These are phyloP conservation scores for Aegithalos caudatus DNA, from an alignment of 2,113 vertebrate species.

Conservation along the genomic window DNA sequence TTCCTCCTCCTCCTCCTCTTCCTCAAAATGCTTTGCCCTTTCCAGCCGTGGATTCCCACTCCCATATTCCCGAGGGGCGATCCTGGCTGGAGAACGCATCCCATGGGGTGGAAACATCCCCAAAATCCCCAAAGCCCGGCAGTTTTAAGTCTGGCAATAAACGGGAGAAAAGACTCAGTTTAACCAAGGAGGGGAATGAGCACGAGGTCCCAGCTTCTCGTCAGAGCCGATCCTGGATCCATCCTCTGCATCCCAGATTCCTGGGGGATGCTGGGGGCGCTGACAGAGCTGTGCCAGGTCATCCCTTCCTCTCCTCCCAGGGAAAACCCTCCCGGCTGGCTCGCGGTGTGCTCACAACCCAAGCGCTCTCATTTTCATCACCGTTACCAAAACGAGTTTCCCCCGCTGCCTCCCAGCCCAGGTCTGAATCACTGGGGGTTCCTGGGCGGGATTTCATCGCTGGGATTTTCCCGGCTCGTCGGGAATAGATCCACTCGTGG, in stretches of 20 bases:
- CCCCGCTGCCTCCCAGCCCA: no score
- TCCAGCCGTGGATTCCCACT: neutral
- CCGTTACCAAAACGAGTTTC: neutral
- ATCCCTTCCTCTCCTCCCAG: neutral
- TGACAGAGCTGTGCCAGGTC: rapidly evolving
- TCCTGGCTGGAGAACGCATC: rapidly evolving
- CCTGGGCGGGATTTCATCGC: neutral
- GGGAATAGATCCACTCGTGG: neutral
- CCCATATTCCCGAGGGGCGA: rapidly evolving
- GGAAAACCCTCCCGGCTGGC: neutral
- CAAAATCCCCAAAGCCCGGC: rapidly evolving
- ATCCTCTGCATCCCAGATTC: neutral
- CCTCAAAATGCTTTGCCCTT: rapidly evolving
- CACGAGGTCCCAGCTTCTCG: neutral
- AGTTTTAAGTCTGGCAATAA: rapidly evolving
- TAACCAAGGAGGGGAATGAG: neutral
- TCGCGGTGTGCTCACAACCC: rapidly evolving
- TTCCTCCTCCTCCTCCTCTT: no score
- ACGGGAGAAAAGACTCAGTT: neutral
- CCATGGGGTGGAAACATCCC: neutral
- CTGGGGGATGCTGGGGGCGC: neutral
- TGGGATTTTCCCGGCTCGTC: neutral
- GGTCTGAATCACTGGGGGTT: neutral
- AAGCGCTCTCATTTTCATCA: neutral
- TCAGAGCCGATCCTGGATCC: neutral